Conservation (phyloP, 1,140 invertebrate species). For the Trichoplusia ni region DNA sequence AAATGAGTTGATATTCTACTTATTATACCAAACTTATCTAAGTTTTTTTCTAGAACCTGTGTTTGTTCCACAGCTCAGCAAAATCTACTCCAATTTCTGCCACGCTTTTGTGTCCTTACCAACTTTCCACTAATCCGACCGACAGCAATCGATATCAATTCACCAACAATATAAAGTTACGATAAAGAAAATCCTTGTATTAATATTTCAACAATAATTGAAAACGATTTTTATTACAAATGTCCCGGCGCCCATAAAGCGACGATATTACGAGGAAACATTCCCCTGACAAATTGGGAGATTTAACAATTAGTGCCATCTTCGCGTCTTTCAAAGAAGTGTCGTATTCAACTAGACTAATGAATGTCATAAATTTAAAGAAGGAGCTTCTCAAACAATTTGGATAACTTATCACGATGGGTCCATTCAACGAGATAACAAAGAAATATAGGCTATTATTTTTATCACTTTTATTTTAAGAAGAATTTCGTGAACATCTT, state of each 20-base stretch:
- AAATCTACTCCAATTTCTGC: too few relatives aligned
- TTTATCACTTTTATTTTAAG: not conserved
- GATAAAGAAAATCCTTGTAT: not conserved
- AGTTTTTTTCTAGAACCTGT: too few relatives aligned
- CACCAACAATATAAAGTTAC: not conserved
- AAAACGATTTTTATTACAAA: slow-evolving; percentile 26
- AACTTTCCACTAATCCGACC: too few relatives aligned
- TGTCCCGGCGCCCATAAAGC: slow-evolving; percentile 8
- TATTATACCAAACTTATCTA: too few relatives aligned
- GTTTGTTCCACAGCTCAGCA: too few relatives aligned
- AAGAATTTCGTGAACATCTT: too few relatives aligned
- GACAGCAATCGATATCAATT: too few relatives aligned
- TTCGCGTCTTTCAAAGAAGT: slow-evolving; percentile 59
- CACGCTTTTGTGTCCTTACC: too few relatives aligned
- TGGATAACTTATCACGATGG: slow-evolving; percentile 39
- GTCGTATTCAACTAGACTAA: slow-evolving; percentile 67
- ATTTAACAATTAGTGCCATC: slow-evolving; percentile 62
- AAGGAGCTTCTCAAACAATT: slow-evolving; percentile 54
- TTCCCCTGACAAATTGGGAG: slow-evolving; percentile 62
- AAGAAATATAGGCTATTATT: slow-evolving; percentile 14
- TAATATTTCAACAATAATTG: slow-evolving; percentile 21
- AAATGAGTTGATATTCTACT: too few relatives aligned
- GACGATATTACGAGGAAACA: slow-evolving; percentile 39
- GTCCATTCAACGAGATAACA: slow-evolving; percentile 25
- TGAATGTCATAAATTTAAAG: slow-evolving; percentile 63